A percentile compares a stretch with the other conserved stretches of the same genome.
phyloP scores from a whole-genome alignment of 2,113 vertebrate genomes.

The Girardinichthys multiradiatus region DNA sequence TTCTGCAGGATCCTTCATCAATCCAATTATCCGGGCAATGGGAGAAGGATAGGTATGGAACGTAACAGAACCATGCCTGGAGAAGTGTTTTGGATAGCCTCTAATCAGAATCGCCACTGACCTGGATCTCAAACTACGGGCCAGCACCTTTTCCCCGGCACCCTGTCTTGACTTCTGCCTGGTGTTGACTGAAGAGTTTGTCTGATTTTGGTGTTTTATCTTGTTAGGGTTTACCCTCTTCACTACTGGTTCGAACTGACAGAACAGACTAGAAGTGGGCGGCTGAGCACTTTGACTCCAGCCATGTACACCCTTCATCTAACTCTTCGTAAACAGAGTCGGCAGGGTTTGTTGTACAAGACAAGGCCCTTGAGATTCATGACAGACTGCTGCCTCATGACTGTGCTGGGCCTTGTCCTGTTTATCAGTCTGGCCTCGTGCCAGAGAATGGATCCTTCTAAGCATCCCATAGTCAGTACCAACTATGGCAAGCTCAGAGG shows the following conservation, averaged over 20 bases:
- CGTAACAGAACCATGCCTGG: conserved; percentile 77
- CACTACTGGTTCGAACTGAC: conserved; percentile 14
- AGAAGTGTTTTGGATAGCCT: conserved; percentile 47
- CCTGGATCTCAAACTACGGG: conserved; percentile 11
- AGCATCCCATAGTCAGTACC: conserved; percentile 87
- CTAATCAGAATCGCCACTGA: conserved; percentile 58
- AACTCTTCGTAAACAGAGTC: conserved; percentile 43
- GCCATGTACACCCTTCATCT: conserved; percentile 54
- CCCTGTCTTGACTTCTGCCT: conserved; percentile 12
- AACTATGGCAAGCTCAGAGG: conserved; percentile 90
- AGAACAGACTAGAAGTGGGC: conserved; percentile 28
- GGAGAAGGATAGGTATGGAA: conserved; percentile 76
- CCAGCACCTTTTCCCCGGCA: conserved; percentile 1
- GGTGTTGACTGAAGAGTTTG: conserved; percentile 1
- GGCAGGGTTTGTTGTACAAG: conserved; percentile 32
- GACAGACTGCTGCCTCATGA: conserved; percentile 74
- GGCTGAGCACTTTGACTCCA: conserved; percentile 46
- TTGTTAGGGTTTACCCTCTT: conserved; percentile 14
- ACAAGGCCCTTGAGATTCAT: conserved; percentile 40
- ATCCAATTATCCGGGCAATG: conserved; percentile 52
- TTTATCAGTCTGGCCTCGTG: conserved; percentile 77
- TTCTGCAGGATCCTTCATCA: conserved; percentile 50
- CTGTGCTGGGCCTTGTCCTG: conserved; percentile 75
- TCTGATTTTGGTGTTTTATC: conserved; percentile 20
- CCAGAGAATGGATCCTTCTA: conserved; percentile 80